Base-by-base conservation (phyloP, 2,888 invertebrate species). In the Apocheima hispidaria region DNA sequence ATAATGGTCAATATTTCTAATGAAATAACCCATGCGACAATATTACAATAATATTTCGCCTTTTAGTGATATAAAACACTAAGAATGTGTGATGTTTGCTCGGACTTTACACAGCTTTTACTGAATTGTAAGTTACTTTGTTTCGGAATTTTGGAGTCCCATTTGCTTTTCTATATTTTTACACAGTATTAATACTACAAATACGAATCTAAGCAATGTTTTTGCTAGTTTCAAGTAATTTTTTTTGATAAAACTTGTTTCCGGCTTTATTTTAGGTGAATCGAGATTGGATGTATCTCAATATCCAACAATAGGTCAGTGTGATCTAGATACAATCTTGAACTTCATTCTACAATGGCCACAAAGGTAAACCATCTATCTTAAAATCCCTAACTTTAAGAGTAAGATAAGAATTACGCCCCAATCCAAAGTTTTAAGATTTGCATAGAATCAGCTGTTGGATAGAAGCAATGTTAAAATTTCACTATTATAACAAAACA, bases 21-120 rank as follows among this genome's bases (percentile, higher is more conserved):
- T 74, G 78, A 82, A 83, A 80, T 82, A 81, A 72, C 72, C 79
- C 68, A 80, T 83, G 87, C 86, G 86, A 87, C 85, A 82, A 84
- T 89, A 88, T 87, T 86, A 75, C 81, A 83, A 81, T 86, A 90
- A 87, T 90, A 88, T 86, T 87, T 86, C 85, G 84, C 83, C 76
- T 69, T 74, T 74, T 77, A 75, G 83, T 79, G 66, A 82, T 73
- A 63, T 78, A 92, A 90, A 93, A 97, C 97, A 64, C 77, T 78
- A 83, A 92, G 85, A 88, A 92, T 92, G 97, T 98, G 98, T 95
- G 98, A 98, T 95, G 96, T 97, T 93, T 98, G 98, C 94, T 96
- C 96, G 87, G 98, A 98, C 93, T 97, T 98, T 94, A 95, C 97
- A 92, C 96, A 97, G 94, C 96, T 98, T 92, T 95, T 98, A 89